Conservation (phyloP, 2,797 vertebrate genomes). For the Erpetoichthys calabaricus region DNA sequence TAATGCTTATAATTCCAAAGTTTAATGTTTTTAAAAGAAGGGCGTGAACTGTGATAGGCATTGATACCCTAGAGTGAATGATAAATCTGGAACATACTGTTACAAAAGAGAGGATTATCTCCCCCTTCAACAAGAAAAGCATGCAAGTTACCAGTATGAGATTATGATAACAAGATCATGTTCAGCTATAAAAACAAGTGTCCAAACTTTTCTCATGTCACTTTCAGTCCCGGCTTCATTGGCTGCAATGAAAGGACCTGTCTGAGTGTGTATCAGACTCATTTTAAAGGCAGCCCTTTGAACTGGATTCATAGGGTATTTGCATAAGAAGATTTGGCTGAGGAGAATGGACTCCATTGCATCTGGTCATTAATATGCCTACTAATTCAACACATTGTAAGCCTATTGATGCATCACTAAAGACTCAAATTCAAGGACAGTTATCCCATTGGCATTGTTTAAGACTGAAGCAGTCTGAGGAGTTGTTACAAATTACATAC, state of each 20-base stretch:
- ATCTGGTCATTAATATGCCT: constrained; percentile 98
- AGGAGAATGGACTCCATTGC: constrained; percentile 81
- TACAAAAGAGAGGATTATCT: constrained; percentile 90
- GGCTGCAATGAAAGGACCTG: constrained; percentile 43
- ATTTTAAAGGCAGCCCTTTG: constrained; percentile 90
- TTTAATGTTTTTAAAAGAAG: constrained; percentile 73
- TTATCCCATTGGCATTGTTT: constrained; percentile 95
- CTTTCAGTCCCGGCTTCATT: constrained; percentile 71
- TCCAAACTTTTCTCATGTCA: constrained; percentile 99
- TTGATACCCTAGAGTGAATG: constrained; percentile 65
- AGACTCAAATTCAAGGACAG: constrained; percentile 80
- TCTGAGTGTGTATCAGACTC: constrained; percentile 54
- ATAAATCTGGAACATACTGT: constrained; percentile 81
- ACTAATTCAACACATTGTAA: constrained; percentile 99
- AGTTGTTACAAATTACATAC: constrained; percentile 99
- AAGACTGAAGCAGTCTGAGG: constrained; percentile 74
- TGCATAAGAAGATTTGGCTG: constrained; percentile 98
- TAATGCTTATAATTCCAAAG: constrained; percentile 51
- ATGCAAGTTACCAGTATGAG: constrained; percentile 80
- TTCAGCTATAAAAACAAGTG: constrained; percentile 91
- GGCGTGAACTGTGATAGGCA: constrained; percentile 70
- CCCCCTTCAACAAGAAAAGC: constrained; percentile 67
- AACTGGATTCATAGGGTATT: constrained; percentile 98
- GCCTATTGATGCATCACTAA: constrained; percentile 97
- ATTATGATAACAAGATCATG: constrained; percentile 97